A percentile compares a stretch with the other conserved stretches of the same genome.
Evolutionary conservation across 1,140 invertebrate genomes (phyloP).

Genomic region (Pogonognathellus flavescens): DNA sequence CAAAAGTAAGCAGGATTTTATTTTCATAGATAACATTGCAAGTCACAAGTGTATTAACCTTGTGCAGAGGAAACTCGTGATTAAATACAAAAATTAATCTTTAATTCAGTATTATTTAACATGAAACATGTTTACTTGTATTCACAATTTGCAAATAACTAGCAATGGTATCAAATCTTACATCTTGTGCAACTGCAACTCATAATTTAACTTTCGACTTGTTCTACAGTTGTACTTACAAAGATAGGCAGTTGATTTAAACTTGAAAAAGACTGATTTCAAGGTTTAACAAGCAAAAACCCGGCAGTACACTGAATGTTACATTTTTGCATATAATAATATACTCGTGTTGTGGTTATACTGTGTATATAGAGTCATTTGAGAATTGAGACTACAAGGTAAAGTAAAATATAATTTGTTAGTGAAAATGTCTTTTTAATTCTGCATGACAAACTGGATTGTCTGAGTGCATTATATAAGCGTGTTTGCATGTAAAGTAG

Average conservation of each 20-base stretch:
- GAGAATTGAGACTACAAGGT: background rate
- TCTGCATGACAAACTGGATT: background rate
- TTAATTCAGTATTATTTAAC: too few species aligned
- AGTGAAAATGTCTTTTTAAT: background rate
- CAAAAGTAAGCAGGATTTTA: too few species aligned
- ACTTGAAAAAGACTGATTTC: background rate
- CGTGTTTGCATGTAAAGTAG: background rate
- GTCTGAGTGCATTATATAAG: background rate
- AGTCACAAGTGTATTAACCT: too few species aligned
- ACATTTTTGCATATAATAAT: background rate
- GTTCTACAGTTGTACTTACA: background rate
- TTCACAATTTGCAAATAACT: background rate
- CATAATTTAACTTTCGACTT: background rate
- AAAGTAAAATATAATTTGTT: background rate
- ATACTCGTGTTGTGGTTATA: background rate
- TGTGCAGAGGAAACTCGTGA: too few species aligned
- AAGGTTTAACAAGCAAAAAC: constrained; percentile 6
- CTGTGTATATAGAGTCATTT: background rate
- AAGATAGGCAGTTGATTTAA: background rate
- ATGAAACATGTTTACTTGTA: background rate
- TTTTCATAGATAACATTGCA: too few species aligned
- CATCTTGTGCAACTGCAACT: background rate
- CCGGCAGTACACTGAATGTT: background rate
- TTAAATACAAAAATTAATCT: too few species aligned
- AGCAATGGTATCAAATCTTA: background rate